A percentile compares a stretch with the other conserved stretches of the same genome.
phyloP scores from a whole-genome alignment of 2,888 invertebrate genomes.

The Merodon equestris region DNA sequence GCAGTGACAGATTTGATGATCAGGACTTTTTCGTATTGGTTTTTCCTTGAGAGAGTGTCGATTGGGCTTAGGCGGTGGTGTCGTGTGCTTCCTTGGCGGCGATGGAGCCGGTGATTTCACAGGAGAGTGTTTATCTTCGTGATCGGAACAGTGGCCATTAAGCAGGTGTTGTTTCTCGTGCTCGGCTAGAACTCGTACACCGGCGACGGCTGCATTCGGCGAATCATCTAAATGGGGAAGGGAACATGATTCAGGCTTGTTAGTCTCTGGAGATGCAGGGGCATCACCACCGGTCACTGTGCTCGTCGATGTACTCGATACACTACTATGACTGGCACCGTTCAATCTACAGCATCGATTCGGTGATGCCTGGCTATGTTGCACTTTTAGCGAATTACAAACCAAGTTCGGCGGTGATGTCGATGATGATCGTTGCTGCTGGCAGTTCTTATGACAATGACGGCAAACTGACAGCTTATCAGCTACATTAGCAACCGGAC shows the following conservation, averaged over 20 bases:
- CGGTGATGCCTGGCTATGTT: slow-evolving; percentile 78
- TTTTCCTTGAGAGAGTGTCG: slow-evolving; percentile 51
- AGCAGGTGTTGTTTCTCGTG: slow-evolving; percentile 68
- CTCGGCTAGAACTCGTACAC: slow-evolving; percentile 75
- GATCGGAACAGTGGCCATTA: slow-evolving; percentile 70
- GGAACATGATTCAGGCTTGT: slow-evolving; percentile 29
- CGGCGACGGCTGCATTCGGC: slow-evolving; percentile 69
- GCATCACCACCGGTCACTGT: slow-evolving; percentile 76
- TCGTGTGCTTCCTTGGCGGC: slow-evolving; percentile 46
- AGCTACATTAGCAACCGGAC: slow-evolving; percentile 83
- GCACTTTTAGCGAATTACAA: slow-evolving; percentile 78
- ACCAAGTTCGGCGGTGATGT: slow-evolving; percentile 72
- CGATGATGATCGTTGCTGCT: slow-evolving; percentile 69
- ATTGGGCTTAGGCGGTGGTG: slow-evolving; percentile 61
- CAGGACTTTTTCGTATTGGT: slow-evolving; percentile 35
- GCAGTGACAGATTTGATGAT: slow-evolving; percentile 75
- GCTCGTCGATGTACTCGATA: slow-evolving; percentile 76
- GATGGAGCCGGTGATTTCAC: slow-evolving; percentile 66
- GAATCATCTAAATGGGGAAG: slow-evolving; percentile 69
- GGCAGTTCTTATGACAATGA: slow-evolving; percentile 89
- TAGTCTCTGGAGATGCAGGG: slow-evolving; percentile 66
- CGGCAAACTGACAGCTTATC: slow-evolving; percentile 87
- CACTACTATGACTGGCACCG: slow-evolving; percentile 72
- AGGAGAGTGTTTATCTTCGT: slow-evolving; percentile 33
- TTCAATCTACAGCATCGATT: slow-evolving; percentile 78